Conservation (phyloP, 1,140 invertebrate genomes). For the Artemia franciscana region DNA sequence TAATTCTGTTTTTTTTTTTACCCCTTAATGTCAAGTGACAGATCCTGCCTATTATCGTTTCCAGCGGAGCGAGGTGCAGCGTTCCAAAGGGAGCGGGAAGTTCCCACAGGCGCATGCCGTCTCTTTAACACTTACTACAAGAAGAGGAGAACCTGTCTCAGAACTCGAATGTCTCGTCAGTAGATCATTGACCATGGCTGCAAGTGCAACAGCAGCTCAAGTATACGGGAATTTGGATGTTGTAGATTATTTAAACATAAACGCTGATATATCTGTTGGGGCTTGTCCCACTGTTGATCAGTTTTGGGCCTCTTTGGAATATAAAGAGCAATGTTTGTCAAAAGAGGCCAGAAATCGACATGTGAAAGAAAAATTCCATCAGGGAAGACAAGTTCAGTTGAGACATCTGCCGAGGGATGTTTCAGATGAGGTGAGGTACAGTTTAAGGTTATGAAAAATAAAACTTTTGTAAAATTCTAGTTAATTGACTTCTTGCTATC, state of each 20-base stretch:
- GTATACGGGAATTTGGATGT: neutral
- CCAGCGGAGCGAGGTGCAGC: too few relatives aligned
- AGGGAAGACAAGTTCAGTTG: slow-evolving; percentile 21
- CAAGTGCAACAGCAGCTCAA: neutral
- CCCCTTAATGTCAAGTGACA: too few relatives aligned
- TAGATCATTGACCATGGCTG: neutral
- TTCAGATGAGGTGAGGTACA: slow-evolving; percentile 24
- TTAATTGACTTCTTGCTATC: too few relatives aligned
- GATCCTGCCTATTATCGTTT: too few relatives aligned
- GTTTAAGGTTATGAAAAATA: too few relatives aligned
- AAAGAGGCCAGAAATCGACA: slow-evolving; percentile 20
- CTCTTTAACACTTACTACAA: too few relatives aligned
- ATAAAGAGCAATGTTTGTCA: slow-evolving; percentile 12
- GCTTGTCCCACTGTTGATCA: neutral
- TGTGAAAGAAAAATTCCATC: slow-evolving; percentile 22
- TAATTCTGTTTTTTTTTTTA: too few relatives aligned
- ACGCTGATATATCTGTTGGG: neutral
- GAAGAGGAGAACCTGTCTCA: too few relatives aligned
- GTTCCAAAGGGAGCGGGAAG: too few relatives aligned
- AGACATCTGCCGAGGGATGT: slow-evolving; percentile 24
- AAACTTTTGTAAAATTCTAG: too few relatives aligned
- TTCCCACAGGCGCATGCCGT: too few relatives aligned
- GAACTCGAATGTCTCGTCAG: too few relatives aligned
- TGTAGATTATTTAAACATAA: neutral
- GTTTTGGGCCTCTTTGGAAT: neutral